Percentiles rank a stretch among this genome's conserved stretches.
Evolutionary conservation across 2,888 invertebrate genomes (phyloP).

Genomic region (Plagodis dolabraria): DNA sequence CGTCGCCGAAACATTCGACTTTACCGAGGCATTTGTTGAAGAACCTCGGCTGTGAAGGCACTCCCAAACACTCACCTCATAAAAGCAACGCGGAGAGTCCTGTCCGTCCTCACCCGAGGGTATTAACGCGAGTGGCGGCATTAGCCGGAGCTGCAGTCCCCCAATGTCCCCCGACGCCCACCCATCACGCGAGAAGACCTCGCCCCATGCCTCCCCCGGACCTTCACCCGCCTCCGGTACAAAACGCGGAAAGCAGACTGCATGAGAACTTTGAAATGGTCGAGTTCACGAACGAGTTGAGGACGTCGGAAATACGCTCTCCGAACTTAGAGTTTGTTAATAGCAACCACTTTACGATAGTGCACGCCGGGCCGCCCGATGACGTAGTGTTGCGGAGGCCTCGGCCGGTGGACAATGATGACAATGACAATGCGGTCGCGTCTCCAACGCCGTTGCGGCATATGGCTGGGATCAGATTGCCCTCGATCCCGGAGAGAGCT

Average conservation of each 20-base stretch:
- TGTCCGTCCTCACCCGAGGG: constrained; percentile 86
- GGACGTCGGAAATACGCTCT: constrained; percentile 81
- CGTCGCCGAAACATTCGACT: constrained; percentile 77
- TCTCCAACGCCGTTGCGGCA: constrained; percentile 87
- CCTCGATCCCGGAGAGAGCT: constrained; percentile 92
- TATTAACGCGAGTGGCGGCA: constrained; percentile 84
- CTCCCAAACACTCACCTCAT: constrained; percentile 74
- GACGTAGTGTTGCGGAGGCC: constrained; percentile 79
- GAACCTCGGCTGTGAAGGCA: constrained; percentile 70
- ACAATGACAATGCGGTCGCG: constrained; percentile 78
- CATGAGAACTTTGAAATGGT: constrained; percentile 78
- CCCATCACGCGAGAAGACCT: constrained; percentile 91
- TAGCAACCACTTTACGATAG: constrained; percentile 84
- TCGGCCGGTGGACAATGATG: constrained; percentile 68
- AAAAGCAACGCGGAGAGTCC: constrained; percentile 70
- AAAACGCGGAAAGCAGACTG: constrained; percentile 53
- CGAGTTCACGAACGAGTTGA: constrained; percentile 76
- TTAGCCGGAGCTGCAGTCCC: constrained; percentile 83
- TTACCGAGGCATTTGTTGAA: constrained; percentile 75
- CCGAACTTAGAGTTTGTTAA: constrained; percentile 84
- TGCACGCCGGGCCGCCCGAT: constrained; percentile 79
- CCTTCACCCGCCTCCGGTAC: constrained; percentile 80
- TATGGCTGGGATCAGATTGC: constrained; percentile 90
- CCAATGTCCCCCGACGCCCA: constrained; percentile 94
- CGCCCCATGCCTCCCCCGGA: constrained; percentile 85